Conservation (phyloP, 1,140 invertebrate genomes). For the Matsumurasca onukii region DNA sequence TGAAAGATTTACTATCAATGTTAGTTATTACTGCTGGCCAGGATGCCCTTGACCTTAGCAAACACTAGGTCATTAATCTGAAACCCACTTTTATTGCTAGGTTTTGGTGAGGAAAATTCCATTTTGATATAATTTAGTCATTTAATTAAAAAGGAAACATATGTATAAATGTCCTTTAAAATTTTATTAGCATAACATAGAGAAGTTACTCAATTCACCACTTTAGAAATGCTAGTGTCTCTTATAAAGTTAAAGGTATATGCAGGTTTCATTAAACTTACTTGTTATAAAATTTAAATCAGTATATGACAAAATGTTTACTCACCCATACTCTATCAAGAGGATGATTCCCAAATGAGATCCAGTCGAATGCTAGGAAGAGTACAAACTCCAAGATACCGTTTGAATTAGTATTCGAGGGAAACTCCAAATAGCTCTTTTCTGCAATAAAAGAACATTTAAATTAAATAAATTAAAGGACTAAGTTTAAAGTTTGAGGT, state of each 20-base stretch:
- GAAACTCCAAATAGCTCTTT: not conserved
- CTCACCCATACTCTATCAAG: slow-evolving; percentile 21
- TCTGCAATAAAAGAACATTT: slow-evolving; percentile 3
- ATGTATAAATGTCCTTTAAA: no score
- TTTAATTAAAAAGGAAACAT: no score
- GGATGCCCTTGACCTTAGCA: not conserved
- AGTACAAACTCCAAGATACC: not conserved
- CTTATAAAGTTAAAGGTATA: no score
- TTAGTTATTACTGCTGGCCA: not conserved
- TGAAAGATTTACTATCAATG: not conserved
- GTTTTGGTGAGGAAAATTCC: no score
- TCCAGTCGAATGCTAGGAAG: slow-evolving; percentile 18
- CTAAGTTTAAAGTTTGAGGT: not conserved
- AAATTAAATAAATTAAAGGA: not conserved
- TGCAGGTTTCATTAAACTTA: no score
- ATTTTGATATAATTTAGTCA: no score
- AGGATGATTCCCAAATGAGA: not conserved
- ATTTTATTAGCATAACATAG: no score
- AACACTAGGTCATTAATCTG: not conserved
- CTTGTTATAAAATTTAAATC: no score
- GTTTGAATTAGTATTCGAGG: not conserved
- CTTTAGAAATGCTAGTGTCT: no score
- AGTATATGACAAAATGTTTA: no score
- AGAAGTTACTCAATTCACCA: no score
- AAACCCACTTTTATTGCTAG: no score